Evolutionary conservation across 2,888 invertebrate species (phyloP), one percentile per base, ranked within the genome.

Genomic region (Lepidochrysops patricia): DNA sequence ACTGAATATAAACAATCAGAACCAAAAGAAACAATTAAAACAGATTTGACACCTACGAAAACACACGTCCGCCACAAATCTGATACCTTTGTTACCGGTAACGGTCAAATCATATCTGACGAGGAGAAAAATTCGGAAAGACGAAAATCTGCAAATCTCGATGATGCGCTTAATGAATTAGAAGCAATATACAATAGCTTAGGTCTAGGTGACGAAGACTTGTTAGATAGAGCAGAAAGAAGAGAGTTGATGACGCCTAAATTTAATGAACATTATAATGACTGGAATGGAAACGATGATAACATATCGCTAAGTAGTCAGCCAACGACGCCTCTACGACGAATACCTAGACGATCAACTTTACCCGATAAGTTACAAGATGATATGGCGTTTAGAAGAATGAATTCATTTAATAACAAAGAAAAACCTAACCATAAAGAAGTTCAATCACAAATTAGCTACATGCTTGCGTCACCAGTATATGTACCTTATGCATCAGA

Each of bases 101-200:
- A 74, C 48, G 80, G 77, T 71, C 74, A 86, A 84, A 67, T 87
- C 75, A 78, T 81, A 62, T 89, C 89, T 62, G 83, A 90, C 54
- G 87, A 90, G 58, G 90, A 90, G 67, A 84, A 82, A 67, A 77
- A 72, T 68, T 88, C 88, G 60, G 88, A 89, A 69, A 82, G 90
- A 69, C 84, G 92, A 68, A 94, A 94, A 77, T 94, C 95, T 2
- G 92, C 93, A 13, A 96, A 96, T 78, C 89, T 96, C 37, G 96
- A 96, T 74, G 96, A 97, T 73, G 97, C 97, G 58, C 90, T 97
- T 25, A 94, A 94, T 70, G 97, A 97, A 80, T 80, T 97, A 60
- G 97, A 97, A 87, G 94, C 95, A n/a, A 97, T 97, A 73, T 96
- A 96, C 75, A 95, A 96, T 70, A 96, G 96, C 70, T 90, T 97